Percentiles rank a stretch among this genome's conserved stretches.
Evolutionary conservation across 2,113 vertebrate genomes (phyloP).

Genomic region (Mesocricetus auratus): DNA sequence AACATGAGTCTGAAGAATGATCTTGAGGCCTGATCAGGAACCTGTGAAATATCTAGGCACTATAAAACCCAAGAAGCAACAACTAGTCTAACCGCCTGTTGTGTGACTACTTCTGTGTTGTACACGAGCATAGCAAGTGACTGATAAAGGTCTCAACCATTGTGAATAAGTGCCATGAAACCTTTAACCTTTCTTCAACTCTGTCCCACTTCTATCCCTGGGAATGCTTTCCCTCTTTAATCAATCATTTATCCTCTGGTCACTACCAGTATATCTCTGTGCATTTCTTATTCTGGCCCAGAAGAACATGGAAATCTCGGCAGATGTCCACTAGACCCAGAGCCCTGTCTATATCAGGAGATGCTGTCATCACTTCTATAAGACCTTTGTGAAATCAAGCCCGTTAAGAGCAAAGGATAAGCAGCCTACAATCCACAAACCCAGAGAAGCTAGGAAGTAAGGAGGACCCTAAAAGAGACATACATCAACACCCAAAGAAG

Average conservation of each 20-base stretch:
- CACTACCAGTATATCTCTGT: neutral
- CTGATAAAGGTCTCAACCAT: neutral
- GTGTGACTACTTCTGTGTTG: neutral
- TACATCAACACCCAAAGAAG: too few relatives aligned
- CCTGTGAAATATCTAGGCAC: slow-evolving; percentile 18
- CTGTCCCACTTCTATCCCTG: neutral
- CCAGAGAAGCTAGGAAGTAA: too few relatives aligned
- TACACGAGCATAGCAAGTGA: neutral
- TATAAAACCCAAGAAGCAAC: neutral
- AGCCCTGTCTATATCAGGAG: neutral
- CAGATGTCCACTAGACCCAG: neutral
- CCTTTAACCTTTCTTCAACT: neutral
- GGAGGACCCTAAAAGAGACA: too few relatives aligned
- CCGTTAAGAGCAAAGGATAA: too few relatives aligned
- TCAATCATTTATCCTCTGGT: neutral
- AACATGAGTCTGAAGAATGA: neutral
- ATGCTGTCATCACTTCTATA: neutral
- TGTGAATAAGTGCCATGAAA: neutral
- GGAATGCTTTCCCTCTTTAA: neutral
- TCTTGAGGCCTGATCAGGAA: neutral
- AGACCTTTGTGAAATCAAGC: neutral
- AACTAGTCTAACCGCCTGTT: neutral
- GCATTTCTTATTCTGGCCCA: neutral
- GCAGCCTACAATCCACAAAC: too few relatives aligned
- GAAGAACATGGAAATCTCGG: neutral